Base-by-base conservation (phyloP, 2,113 vertebrate genomes). In the Tyrannus savana region DNA sequence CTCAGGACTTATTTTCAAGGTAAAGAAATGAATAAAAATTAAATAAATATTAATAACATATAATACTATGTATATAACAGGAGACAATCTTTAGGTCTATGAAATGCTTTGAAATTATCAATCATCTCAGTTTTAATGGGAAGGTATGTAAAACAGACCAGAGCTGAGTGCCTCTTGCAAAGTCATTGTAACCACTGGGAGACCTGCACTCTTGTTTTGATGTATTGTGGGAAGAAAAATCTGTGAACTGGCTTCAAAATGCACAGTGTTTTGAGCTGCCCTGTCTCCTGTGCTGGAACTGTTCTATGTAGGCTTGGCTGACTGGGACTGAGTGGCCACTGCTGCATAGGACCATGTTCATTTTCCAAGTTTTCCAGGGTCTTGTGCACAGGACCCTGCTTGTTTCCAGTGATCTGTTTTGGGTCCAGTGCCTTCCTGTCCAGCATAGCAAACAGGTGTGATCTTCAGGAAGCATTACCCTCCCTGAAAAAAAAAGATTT, bases 251-350 rank as follows among this genome's bases (percentile, higher is more conserved):
- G 6, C 24, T 80, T 84, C 23, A 68, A 91, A 89, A 77, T 1
- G 2, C 7, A 22, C 12, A 59, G 30, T 1, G 2, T 68, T 71
- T 42, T 3, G 14, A 66, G 25, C 17, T 55, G 17, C 30, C 24
- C 11, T 66, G 8, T 69, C 5, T 42, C 19, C 15, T 76, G 15
- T 53, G 41, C 7, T 66, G 19, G 49, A 52, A 37, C n/a, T 3
- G 3, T n/a, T 41, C 28, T 33, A 3, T 25, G 5, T 72, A 22
- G 64, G 12, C 37, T 4, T 73, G 21, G 59, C 33, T 77, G 2
- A 1, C 1, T 1, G 0, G 46, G 16, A 33, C 50, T 76, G 15
- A 49, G 44, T 15, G 12, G n/a, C 14, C 1, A 1, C 30, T 4
- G 0, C 23, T 66, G 37, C 53, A 56, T 13, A 60, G 41, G 10